Percentiles rank a stretch among this genome's conserved stretches.
Conservation (phyloP, 2,113 vertebrate genomes). For the Micronycteris hirsuta region DNA sequence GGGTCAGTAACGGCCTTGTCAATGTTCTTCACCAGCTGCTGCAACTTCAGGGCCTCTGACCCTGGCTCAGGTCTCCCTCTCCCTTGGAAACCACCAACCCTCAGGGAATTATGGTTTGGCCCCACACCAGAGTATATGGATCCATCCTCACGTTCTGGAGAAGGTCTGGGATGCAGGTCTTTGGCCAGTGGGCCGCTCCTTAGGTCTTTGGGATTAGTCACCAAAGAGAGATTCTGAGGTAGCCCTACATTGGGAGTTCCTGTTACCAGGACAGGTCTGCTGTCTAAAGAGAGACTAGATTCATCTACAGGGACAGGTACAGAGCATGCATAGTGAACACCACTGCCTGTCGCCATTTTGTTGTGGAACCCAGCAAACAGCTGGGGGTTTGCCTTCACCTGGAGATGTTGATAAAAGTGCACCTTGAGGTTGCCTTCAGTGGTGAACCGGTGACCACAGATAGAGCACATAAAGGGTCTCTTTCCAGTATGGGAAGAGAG, state of each 20-base stretch:
- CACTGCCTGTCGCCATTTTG: slow-evolving; percentile 88
- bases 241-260: slow-evolving; percentile 79
- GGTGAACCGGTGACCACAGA: slow-evolving; percentile 96
- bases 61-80: slow-evolving; percentile 81
- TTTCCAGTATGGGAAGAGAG: slow-evolving; percentile 95
- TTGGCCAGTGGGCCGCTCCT: slow-evolving; percentile 72
- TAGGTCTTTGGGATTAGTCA: slow-evolving; percentile 83
- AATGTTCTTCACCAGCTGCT: slow-evolving; percentile 95
- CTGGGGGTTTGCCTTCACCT: slow-evolving; percentile 94
- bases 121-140: slow-evolving; percentile 79
- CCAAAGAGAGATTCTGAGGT: slow-evolving; percentile 66
- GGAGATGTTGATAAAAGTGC: slow-evolving; percentile 95
- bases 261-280: slow-evolving; percentile 83
- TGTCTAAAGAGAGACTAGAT: slow-evolving; percentile 85
- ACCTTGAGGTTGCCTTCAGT: slow-evolving; percentile 98
- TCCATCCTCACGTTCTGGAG: slow-evolving; percentile 86
- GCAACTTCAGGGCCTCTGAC: slow-evolving; percentile 93
- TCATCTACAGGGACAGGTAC: slow-evolving; percentile 89
- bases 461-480: slow-evolving; percentile 94
- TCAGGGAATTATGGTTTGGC: slow-evolving; percentile 81
- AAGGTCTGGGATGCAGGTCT: slow-evolving; percentile 85
- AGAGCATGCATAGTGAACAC: slow-evolving; percentile 91
- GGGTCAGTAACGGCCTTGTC: slow-evolving; percentile 90
- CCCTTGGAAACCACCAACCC: slow-evolving; percentile 64
- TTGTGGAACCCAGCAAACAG: slow-evolving; percentile 94